phyloP scores from a whole-genome alignment of 2,113 vertebrate genomes.

The Cebus imitator region DNA sequence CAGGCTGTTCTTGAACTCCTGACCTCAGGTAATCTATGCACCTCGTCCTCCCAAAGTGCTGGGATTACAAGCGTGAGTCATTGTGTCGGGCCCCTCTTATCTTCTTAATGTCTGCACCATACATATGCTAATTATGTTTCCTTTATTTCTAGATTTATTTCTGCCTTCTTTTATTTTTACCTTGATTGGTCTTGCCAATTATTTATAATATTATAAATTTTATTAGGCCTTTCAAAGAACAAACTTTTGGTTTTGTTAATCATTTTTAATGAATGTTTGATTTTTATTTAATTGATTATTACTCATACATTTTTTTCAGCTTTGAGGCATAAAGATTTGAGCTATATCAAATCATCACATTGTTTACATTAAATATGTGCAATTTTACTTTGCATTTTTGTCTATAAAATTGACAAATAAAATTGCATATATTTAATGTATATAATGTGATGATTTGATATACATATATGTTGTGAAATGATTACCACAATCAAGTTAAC shows the following conservation, averaged over 20 bases:
- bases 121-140: not conserved
- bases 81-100: not conserved
- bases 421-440: not conserved
- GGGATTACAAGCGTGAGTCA: no score
- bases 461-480: not conserved
- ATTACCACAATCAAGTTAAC: not conserved
- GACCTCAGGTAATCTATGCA: no score
- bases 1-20: no score
- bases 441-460: not conserved
- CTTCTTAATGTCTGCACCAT: not conserved
- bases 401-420: not conserved
- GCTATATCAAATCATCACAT: no score
- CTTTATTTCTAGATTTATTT: not conserved
- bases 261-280: not conserved
- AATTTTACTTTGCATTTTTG: no score
- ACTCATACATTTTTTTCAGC: not conserved
- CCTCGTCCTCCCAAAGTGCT: no score
- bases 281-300: not conserved
- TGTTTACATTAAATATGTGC: no score
- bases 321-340: not conserved
- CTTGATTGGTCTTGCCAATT: not conserved
- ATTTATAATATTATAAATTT: not conserved
- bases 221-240: not conserved
- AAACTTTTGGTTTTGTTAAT: not conserved
- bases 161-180: not conserved